A percentile compares a stretch with the other conserved stretches of the same genome.
Conservation (phyloP, 2,888 invertebrate genomes). For the Leptothorax acervorum region DNA sequence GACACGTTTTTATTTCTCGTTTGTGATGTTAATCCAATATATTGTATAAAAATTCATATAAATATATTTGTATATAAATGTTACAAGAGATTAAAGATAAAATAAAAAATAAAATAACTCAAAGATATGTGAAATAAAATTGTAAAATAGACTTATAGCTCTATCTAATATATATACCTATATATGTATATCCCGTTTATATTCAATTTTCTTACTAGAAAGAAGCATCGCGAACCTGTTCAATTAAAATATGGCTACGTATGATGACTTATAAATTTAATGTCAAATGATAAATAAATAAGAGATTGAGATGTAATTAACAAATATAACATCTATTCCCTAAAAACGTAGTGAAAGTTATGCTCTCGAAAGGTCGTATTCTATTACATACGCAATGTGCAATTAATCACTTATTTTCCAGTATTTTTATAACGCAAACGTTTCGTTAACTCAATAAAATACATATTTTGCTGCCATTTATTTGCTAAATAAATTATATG, state of each 20-base stretch:
- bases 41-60: background rate
- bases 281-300: background rate
- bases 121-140: slow-evolving; percentile 6
- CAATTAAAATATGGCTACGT: background rate
- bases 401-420: background rate
- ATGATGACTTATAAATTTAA: background rate
- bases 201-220: background rate
- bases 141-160: background rate
- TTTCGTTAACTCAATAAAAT: background rate
- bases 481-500: slow-evolving; percentile 6
- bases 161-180: background rate
- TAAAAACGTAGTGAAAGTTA: background rate
- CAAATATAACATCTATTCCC: background rate
- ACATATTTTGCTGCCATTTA: background rate
- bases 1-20: background rate
- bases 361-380: background rate
- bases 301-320: background rate
- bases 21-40: background rate
- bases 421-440: background rate
- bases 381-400: background rate
- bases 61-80: background rate
- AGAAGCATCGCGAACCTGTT: background rate
- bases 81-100: background rate
- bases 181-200: background rate
- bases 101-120: background rate